A percentile compares a stretch with the other conserved stretches of the same genome.
These are phyloP conservation scores for Cinclus mexicanus DNA, from an alignment of 2,113 vertebrate species.

Conservation along the genomic window DNA sequence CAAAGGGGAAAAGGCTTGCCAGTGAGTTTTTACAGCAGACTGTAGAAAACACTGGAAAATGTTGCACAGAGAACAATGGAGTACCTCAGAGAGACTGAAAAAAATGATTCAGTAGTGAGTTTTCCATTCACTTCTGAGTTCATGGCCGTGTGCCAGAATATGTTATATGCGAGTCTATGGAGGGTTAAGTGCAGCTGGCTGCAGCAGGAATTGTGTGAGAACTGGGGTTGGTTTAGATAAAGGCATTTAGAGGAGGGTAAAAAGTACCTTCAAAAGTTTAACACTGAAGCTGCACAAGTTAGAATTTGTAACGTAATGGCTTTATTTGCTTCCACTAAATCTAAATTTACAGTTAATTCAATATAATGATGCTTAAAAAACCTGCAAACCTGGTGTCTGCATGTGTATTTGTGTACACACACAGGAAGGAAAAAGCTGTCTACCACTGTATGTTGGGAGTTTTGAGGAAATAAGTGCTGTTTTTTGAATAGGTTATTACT, in stretches of 20 bases:
- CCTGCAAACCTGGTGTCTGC: not conserved
- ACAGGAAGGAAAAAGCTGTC: not conserved
- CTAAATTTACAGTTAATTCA: not conserved
- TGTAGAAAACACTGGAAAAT: conserved; percentile 16
- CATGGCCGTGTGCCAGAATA: not conserved
- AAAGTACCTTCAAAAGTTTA: not conserved
- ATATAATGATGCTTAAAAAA: not conserved
- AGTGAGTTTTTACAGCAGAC: not conserved
- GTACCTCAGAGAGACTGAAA: conserved; percentile 1
- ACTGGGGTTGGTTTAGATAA: not conserved
- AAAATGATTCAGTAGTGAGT: conserved; percentile 1
- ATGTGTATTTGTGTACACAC: not conserved
- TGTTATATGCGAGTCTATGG: not conserved
- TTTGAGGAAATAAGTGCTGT: not conserved
- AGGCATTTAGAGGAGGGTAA: not conserved
- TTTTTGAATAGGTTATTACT: not conserved
- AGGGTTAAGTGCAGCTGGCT: not conserved
- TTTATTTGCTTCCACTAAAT: not conserved
- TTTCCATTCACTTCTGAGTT: not conserved
- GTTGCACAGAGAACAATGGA: not conserved
- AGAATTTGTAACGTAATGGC: not conserved
- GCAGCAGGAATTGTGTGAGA: not conserved
- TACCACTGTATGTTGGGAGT: not conserved
- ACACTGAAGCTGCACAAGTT: not conserved
- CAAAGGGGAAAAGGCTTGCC: conserved; percentile 1